Conservation (phyloP, 2,888 invertebrate species). For the Perdita meconis region DNA sequence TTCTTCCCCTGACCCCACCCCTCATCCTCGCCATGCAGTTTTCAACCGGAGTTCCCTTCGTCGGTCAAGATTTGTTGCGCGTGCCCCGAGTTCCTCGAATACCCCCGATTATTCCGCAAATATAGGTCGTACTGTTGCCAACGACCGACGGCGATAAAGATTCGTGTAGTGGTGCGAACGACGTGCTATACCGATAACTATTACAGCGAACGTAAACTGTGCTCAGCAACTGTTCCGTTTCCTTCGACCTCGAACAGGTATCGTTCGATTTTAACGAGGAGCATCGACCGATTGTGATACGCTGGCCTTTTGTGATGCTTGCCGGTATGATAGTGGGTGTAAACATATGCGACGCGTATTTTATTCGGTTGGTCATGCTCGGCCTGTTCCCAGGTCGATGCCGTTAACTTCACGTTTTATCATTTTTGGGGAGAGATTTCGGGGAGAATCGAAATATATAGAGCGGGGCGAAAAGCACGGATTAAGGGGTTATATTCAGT, state of each 20-base stretch:
- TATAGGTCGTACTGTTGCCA: constrained; percentile 20
- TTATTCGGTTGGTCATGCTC: too few relatives aligned
- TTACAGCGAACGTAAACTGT: not conserved
- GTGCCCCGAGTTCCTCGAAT: constrained; percentile 11
- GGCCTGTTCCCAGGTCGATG: too few relatives aligned
- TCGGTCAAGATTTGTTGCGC: constrained; percentile 29
- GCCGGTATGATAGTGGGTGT: too few relatives aligned
- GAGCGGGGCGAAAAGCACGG: too few relatives aligned
- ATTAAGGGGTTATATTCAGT: too few relatives aligned
- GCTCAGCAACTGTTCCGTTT: not conserved
- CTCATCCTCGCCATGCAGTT: constrained; percentile 36
- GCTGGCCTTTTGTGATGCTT: too few relatives aligned
- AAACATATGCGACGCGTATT: too few relatives aligned
- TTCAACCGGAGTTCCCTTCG: constrained; percentile 23
- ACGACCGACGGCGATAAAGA: constrained; percentile 17
- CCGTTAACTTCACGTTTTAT: too few relatives aligned
- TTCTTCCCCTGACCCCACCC: constrained; percentile 47
- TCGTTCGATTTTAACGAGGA: not conserved
- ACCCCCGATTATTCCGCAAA: constrained; percentile 16
- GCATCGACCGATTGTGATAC: too few relatives aligned
- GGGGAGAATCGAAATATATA: too few relatives aligned
- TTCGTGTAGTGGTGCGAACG: constrained; percentile 1
- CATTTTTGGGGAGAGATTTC: too few relatives aligned
- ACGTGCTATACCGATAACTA: constrained; percentile 3
- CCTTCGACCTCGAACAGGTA: not conserved